A percentile compares a stretch with the other conserved stretches of the same genome.
These are phyloP conservation scores for Drosophila miranda DNA, from an alignment of 1,140 invertebrate species.

Conservation along the genomic window DNA sequence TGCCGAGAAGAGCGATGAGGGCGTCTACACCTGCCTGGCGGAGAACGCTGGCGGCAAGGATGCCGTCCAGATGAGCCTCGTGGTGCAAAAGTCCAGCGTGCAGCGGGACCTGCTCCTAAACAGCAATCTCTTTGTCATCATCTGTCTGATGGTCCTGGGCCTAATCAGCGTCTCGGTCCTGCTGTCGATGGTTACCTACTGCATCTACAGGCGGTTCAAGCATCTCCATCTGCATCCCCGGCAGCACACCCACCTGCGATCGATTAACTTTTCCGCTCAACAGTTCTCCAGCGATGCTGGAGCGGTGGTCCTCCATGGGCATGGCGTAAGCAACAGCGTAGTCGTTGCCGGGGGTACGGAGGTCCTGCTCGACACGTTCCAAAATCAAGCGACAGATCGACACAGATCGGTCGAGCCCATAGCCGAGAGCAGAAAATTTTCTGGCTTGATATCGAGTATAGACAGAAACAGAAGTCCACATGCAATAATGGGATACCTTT, in stretches of 20 bases:
- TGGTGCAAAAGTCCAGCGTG: constrained; percentile 37
- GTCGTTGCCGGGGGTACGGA: constrained; percentile 31
- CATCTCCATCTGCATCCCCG: constrained; percentile 34
- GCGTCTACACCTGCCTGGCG: constrained; percentile 92
- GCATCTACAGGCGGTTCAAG: constrained; percentile 64
- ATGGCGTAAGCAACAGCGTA: neutral
- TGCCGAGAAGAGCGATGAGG: constrained; percentile 88
- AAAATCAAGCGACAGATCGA: too few relatives aligned
- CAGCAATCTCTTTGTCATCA: constrained; percentile 53
- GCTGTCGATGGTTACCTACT: constrained; percentile 56
- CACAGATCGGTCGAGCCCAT: too few relatives aligned
- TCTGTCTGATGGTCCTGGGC: constrained; percentile 58
- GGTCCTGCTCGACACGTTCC: constrained; percentile 21
- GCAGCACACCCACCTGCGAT: constrained; percentile 30
- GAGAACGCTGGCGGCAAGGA: constrained; percentile 92
- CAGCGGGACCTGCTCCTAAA: constrained; percentile 21
- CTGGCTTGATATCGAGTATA: too few relatives aligned
- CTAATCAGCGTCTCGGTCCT: constrained; percentile 59
- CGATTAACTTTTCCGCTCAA: constrained; percentile 32
- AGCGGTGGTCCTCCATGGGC: constrained; percentile 1
- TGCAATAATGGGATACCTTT: too few relatives aligned
- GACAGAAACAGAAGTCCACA: too few relatives aligned
- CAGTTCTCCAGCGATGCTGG: constrained; percentile 7
- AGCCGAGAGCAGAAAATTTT: too few relatives aligned
- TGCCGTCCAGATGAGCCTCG: constrained; percentile 83